Conservation (phyloP, 2,113 vertebrate species). For the Formicarius rufipectus region DNA sequence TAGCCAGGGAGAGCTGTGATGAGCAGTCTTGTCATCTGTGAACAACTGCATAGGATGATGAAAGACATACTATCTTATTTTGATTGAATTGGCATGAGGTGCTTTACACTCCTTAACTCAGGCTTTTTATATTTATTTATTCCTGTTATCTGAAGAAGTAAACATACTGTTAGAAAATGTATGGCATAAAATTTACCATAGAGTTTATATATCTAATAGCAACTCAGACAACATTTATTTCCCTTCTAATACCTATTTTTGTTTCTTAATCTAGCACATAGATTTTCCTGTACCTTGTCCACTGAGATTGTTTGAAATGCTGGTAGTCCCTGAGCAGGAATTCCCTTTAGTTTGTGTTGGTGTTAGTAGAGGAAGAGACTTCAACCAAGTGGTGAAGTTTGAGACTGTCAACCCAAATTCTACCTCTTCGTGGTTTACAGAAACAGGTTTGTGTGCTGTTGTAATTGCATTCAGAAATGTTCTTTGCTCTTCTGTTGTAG, state of each 20-base stretch:
- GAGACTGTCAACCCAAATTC: constrained; percentile 96
- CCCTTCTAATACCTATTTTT: constrained; percentile 1
- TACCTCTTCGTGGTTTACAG: constrained; percentile 93
- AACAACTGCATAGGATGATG: background rate
- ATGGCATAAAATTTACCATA: background rate
- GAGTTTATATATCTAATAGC: background rate
- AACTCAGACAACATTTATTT: background rate
- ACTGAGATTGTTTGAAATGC: constrained; percentile 94
- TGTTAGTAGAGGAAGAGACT: constrained; percentile 91
- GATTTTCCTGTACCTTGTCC: constrained; percentile 96
- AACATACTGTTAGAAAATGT: background rate
- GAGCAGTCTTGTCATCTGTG: background rate
- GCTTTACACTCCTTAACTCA: background rate
- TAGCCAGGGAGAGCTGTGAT: background rate
- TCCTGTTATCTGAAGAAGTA: background rate
- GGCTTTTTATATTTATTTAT: background rate
- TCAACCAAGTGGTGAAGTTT: constrained; percentile 94
- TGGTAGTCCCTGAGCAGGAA: constrained; percentile 94
- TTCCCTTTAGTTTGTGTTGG: constrained; percentile 96
- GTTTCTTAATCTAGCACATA: constrained; percentile 82
- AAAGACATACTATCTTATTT: background rate
- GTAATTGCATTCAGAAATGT: background rate
- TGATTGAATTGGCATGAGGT: background rate
- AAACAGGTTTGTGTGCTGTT: constrained; percentile 82
- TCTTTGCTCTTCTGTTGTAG: background rate